These are phyloP conservation scores for Andrena camellia DNA, from an alignment of 2,888 invertebrate species.

Conservation along the genomic window DNA sequence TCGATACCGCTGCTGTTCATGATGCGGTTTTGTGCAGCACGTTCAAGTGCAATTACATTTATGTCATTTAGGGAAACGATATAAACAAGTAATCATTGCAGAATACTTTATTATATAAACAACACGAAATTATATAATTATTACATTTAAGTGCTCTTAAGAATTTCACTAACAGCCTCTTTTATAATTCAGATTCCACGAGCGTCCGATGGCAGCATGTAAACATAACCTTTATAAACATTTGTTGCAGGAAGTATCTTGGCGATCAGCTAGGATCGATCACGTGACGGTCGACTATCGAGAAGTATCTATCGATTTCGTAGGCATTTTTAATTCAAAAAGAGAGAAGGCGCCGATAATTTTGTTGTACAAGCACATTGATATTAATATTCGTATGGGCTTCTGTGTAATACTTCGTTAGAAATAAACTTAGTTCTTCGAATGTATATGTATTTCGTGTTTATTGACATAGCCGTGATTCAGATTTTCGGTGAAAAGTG, in stretches of 20 bases:
- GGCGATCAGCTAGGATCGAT: not conserved
- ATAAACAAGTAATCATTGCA: constrained; percentile 9
- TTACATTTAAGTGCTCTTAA: not conserved
- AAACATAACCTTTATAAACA: constrained; percentile 31
- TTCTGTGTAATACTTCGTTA: no score
- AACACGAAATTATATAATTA: not conserved
- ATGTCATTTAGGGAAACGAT: not conserved
- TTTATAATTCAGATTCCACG: not conserved
- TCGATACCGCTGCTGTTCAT: constrained; percentile 35
- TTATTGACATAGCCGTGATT: no score
- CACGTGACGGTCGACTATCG: not conserved
- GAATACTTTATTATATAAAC: not conserved
- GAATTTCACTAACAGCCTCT: not conserved
- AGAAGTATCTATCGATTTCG: not conserved
- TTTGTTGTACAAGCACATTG: no score
- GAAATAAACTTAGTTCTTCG: no score
- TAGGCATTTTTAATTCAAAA: not conserved
- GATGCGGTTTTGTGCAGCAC: not conserved
- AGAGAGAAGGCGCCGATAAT: not conserved
- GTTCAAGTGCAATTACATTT: not conserved
- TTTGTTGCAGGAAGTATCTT: not conserved
- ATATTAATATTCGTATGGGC: no score
- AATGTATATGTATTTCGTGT: no score
- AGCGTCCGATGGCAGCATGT: not conserved
- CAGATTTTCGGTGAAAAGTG: no score